Base-by-base conservation (phyloP, 2,113 vertebrate species). In the Microcebus murinus region DNA sequence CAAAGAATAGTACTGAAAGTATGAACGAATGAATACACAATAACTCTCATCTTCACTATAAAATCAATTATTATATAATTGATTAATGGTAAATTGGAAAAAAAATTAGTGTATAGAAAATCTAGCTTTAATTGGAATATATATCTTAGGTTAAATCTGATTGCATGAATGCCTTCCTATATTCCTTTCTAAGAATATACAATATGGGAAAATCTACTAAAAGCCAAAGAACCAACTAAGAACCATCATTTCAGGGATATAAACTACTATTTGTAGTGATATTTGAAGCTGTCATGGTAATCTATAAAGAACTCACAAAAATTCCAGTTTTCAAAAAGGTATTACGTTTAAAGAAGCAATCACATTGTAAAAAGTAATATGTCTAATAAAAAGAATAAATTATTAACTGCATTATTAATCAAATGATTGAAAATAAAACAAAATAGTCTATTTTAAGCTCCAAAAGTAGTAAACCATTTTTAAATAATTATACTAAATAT, bases 291-390 rank as follows among this genome's bases (percentile, higher is more conserved):
- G 70, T 61, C 6, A 31, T 50, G 8, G 21, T 61, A 65, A 63
- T 92, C 15, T 83, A 57, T 55, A 76, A 87, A 82, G 27, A 88
- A 82, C 3, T 97, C n/a, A 74, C 5, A 82, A 36, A 77, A 87
- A 77, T 83, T 73, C 29, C 50, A 82, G 21, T 74, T 74, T 59
- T 4, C 3, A 67, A 57, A 45, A 27, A 87, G 57, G 14, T 6
- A 39, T 31, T 14, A 20, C 57, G 36, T 39, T 57, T 87, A 13
- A n/a, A 76, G 93, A 79, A 36, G 20, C 1, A 50, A 82, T 71
- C 31, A 80, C 29, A 91, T 11, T 83, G 67, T 65, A 83, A 63
- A 82, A 83, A 29, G 14, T 67, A 36, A 36, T 7, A 9, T 73
- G 39, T 34, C 20, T 87, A 90, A 77, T 90, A 92, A 81, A 70